Conservation (phyloP, 1,140 invertebrate species). For the Drosophila miranda region DNA sequence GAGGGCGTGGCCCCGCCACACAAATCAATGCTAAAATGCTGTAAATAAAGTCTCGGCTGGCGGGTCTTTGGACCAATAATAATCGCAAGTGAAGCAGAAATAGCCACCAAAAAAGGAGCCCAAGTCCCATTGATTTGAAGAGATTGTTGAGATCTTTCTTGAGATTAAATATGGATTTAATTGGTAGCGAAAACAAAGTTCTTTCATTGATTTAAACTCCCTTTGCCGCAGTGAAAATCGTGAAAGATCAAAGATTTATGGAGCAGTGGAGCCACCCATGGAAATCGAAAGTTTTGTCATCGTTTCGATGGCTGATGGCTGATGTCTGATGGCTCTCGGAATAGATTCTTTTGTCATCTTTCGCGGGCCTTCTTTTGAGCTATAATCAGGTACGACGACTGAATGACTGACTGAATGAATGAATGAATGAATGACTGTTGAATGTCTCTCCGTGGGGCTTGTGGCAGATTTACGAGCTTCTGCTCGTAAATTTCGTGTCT, state of each 20-base stretch:
- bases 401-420: no score
- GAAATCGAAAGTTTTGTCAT: constrained; percentile 49
- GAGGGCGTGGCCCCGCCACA: constrained; percentile 47
- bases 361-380: constrained; percentile 1
- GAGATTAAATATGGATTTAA: not conserved
- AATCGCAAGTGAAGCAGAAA: not conserved
- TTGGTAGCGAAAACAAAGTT: not conserved
- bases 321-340: constrained; percentile 4
- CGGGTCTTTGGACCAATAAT: not conserved
- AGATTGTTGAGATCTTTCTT: not conserved
- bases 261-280: not conserved
- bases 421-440: no score
- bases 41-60: constrained; percentile 30
- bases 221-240: no score
- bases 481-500: not conserved
- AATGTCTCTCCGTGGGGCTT: not conserved
- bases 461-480: constrained; percentile 29
- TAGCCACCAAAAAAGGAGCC: not conserved
- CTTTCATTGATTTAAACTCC: not conserved
- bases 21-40: constrained; percentile 59
- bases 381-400: not conserved
- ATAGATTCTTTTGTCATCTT: constrained; percentile 33
- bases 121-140: not conserved
- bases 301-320: no score
- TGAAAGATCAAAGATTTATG: not conserved